Base-by-base conservation (phyloP, 2,888 invertebrate genomes). In the Ecliptopera silaceata region DNA sequence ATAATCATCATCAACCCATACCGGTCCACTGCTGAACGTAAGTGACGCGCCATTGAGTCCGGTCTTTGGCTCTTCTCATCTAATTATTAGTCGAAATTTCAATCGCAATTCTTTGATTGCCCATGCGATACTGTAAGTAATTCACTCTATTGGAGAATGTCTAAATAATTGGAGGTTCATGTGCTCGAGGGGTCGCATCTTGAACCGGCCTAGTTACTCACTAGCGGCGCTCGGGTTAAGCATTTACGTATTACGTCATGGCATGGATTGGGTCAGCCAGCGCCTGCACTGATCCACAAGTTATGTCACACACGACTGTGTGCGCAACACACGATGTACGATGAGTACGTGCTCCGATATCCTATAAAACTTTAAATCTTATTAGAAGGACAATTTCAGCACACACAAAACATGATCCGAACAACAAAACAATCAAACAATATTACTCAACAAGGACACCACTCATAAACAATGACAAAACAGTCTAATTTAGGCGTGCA, bases 201-300 rank as follows among this genome's bases (percentile, higher is more conserved):
- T 76, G 74, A 70, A 74, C 79, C 81, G 86, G 82, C 86, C 88
- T 77, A 85, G 86, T 84, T 88, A 73, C 65, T 63, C 66, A 69
- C 20, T 36, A 42, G 65, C 71, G 73, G 64, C 69, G 61, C 65
- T 69, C 63, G 68, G 62, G 68, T 66, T 71, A 66, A 72, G 70
- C 65, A 59, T 53, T 43, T 65, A 70, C 58, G 61, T 65, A 68
- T 81, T 84, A 83, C 84, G 76, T 82, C 82, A 86, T 71, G 68
- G 69, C 70, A 65, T 72, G 71, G 84, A 84, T 88, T 86, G 84
- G 88, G 88, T 87, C 88, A 88, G 69, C 77, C 88, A 88, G 69
- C 77, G 75, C 75, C 72, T 70, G 76, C 72, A 70, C 71, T 68
- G 76, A 77, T 78, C 78, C 80, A 81, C 76, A 72, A 69, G 77